Percentiles rank a stretch among this genome's conserved stretches.
Conservation (phyloP, 37 sponge, comb jelly and placozoan genomes). For the Diacarnus erythraeanus region DNA sequence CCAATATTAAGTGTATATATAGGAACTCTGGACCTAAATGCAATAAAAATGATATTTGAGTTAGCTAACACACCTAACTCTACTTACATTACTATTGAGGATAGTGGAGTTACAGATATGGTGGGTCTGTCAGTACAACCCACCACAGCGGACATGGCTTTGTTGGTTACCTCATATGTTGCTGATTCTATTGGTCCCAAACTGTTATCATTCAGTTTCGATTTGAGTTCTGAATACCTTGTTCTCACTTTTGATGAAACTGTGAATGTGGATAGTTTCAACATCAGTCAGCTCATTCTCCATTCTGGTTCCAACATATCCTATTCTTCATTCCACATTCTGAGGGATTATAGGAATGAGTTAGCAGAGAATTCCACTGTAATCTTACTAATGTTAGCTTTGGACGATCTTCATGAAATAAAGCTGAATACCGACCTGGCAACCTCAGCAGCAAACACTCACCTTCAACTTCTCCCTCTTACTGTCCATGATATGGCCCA, state of each 20-base stretch:
- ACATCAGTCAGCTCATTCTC: slow-evolving; percentile 47
- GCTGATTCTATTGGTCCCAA: slow-evolving; percentile 58
- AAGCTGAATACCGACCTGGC: slow-evolving; percentile 79
- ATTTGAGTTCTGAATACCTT: slow-evolving; percentile 77
- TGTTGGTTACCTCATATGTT: slow-evolving; percentile 23
- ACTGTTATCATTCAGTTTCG: slow-evolving; percentile 56
- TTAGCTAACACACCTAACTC: slow-evolving; percentile 62
- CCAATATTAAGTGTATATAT: slow-evolving; percentile 51
- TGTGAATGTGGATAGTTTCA: slow-evolving; percentile 72
- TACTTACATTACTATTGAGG: slow-evolving; percentile 63
- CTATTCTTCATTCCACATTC: slow-evolving; percentile 15
- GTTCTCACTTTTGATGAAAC: slow-evolving; percentile 87
- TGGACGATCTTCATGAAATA: slow-evolving; percentile 82
- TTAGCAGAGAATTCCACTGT: slow-evolving; percentile 65
- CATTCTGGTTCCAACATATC: slow-evolving; percentile 43
- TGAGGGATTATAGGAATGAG: slow-evolving; percentile 27
- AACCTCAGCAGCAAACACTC: slow-evolving; percentile 50
- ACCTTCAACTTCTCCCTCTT: slow-evolving; percentile 31
- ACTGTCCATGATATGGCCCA: slow-evolving; percentile 79
- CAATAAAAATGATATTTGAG: slow-evolving; percentile 63
- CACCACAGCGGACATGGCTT: slow-evolving; percentile 32
- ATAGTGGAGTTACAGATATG: slow-evolving; percentile 70
- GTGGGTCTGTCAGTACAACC: slow-evolving; percentile 38
- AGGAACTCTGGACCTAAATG: slow-evolving; percentile 68
- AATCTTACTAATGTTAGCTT: slow-evolving; percentile 51